Evolutionary conservation across 2,797 vertebrate species (phyloP).

Genomic region (Nannoperca australis): DNA sequence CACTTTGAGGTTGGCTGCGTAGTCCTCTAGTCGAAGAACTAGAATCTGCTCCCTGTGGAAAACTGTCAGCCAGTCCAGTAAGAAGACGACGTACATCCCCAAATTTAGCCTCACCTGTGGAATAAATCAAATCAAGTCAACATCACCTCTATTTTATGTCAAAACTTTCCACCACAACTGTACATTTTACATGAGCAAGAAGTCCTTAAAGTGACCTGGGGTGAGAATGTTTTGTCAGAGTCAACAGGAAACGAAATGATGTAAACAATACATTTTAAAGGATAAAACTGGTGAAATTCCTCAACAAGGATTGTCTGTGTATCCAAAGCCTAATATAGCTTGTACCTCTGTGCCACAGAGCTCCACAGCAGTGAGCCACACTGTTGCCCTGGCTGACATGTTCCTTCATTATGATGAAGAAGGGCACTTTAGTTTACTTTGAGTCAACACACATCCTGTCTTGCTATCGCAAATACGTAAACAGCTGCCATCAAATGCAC

Average conservation of each 20-base stretch:
- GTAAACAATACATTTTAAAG: neutral
- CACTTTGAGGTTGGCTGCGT: slow-evolving; percentile 87
- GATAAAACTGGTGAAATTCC: neutral
- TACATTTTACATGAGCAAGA: neutral
- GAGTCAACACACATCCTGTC: neutral
- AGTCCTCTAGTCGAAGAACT: slow-evolving; percentile 93
- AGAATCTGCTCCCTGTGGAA: slow-evolving; percentile 92
- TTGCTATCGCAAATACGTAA: too few relatives aligned
- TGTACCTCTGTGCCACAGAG: neutral
- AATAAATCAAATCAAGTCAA: neutral
- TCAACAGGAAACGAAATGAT: neutral
- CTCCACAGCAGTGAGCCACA: neutral
- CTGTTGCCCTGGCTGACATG: neutral
- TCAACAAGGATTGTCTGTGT: neutral
- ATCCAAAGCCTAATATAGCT: neutral
- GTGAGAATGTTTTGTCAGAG: neutral
- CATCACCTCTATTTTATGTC: neutral
- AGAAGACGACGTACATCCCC: slow-evolving; percentile 92
- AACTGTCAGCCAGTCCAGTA: slow-evolving; percentile 95
- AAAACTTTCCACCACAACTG: neutral
- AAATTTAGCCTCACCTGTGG: slow-evolving; percentile 91
- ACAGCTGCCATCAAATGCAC: too few relatives aligned
- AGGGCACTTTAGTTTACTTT: neutral
- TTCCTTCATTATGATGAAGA: neutral
- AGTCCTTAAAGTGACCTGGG: neutral